phyloP scores from a whole-genome alignment of 2,888 invertebrate species.

The Drosophila cracens region DNA sequence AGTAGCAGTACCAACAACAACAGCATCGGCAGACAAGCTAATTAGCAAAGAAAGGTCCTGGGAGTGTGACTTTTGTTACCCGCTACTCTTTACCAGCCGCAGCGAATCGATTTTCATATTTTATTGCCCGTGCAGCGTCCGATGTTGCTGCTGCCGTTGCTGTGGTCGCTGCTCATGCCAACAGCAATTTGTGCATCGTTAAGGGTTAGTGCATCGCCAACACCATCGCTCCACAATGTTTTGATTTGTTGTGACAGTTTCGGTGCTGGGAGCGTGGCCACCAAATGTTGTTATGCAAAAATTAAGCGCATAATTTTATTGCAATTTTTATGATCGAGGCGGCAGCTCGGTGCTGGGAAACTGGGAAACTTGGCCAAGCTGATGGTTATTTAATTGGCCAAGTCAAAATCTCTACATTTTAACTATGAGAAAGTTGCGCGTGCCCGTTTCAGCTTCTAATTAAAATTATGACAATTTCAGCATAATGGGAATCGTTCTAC shows the following conservation, averaged over 20 bases:
- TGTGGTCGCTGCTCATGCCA: slow-evolving; percentile 18
- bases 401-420: neutral
- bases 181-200: slow-evolving; percentile 73
- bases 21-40: slow-evolving; percentile 68
- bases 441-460: slow-evolving; percentile 34
- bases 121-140: slow-evolving; percentile 71
- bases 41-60: slow-evolving; percentile 64
- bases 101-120: slow-evolving; percentile 82
- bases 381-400: slow-evolving; percentile 70
- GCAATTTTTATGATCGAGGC: slow-evolving; percentile 82
- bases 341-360: slow-evolving; percentile 9
- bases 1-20: slow-evolving; percentile 28
- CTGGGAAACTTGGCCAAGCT: slow-evolving; percentile 44
- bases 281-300: slow-evolving; percentile 84
- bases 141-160: slow-evolving; percentile 11
- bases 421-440: slow-evolving; percentile 64
- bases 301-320: slow-evolving; percentile 84
- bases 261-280: slow-evolving; percentile 46
- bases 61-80: slow-evolving; percentile 13
- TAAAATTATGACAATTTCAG: slow-evolving; percentile 43
- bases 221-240: slow-evolving; percentile 63
- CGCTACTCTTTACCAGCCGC: slow-evolving; percentile 46
- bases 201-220: slow-evolving; percentile 67
- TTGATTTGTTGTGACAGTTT: slow-evolving; percentile 85
- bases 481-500: slow-evolving; percentile 27